Evolutionary conservation across 2,797 vertebrate species (phyloP).

Genomic region (Thalassophryne amazonica): DNA sequence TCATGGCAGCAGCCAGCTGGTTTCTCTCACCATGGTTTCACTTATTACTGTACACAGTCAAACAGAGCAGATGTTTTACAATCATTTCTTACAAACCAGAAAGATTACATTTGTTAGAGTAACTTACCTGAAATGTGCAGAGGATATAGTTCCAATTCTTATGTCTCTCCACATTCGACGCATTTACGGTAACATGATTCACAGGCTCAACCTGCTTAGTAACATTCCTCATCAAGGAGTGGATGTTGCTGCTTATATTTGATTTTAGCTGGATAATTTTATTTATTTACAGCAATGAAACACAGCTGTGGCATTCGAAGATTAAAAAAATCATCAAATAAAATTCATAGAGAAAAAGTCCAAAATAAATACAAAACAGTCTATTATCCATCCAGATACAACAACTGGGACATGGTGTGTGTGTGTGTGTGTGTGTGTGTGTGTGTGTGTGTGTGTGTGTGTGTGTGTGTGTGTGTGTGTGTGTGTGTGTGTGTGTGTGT

Average conservation of each 20-base stretch:
- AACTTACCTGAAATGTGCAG: background rate
- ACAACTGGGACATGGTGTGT: too few species aligned
- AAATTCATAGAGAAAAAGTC: too few species aligned
- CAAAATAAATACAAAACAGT: too few species aligned
- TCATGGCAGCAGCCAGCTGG: conserved; percentile 1
- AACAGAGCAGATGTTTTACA: background rate
- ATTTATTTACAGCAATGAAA: background rate
- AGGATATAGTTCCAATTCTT: background rate
- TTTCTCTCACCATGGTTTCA: background rate
- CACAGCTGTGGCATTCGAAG: background rate
- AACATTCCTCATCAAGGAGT: conserved; percentile 61
- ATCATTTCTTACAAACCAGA: background rate
- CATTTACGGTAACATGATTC: background rate
- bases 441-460: too few species aligned
- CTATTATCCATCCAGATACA: too few species aligned
- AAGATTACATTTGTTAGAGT: background rate
- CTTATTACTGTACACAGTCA: background rate
- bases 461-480: too few species aligned
- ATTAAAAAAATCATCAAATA: too few species aligned
- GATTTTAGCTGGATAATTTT: background rate
- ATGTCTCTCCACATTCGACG: background rate
- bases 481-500: too few species aligned
- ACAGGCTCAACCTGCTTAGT: conserved; percentile 37
- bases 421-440: too few species aligned
- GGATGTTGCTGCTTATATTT: background rate